Percentiles rank a stretch among this genome's conserved stretches.
phyloP scores from a whole-genome alignment of 2,888 invertebrate species.

The Trachelus troglodyta region DNA sequence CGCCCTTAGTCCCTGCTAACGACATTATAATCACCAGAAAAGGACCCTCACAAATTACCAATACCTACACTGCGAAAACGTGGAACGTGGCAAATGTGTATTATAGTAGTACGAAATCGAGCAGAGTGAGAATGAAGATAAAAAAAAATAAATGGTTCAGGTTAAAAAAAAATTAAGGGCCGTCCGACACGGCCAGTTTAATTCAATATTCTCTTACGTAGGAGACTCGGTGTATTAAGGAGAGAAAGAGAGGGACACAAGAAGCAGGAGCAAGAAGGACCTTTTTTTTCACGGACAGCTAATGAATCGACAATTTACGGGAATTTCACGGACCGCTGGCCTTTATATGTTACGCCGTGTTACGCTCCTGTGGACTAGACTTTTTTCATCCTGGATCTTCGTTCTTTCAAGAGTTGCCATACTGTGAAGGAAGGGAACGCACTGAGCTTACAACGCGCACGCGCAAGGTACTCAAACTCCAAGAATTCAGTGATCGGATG shows the following conservation, averaged over 20 bases:
- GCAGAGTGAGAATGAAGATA: neutral
- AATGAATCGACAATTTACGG: constrained; percentile 14
- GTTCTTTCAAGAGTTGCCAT: neutral
- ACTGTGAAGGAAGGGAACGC: neutral
- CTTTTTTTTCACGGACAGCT: constrained; percentile 4
- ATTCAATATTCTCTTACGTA: constrained; percentile 43
- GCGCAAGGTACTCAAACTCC: neutral
- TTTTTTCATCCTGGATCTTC: neutral
- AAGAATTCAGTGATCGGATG: neutral
- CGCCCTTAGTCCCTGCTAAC: constrained; percentile 23
- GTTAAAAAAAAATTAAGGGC: neutral
- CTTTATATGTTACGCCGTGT: neutral
- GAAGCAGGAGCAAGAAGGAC: neutral
- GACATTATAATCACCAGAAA: constrained; percentile 38
- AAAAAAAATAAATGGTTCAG: neutral
- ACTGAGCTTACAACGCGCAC: neutral
- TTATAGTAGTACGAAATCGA: neutral
- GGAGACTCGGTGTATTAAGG: neutral
- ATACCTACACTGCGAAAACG: neutral
- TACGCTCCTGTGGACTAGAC: constrained; percentile 1
- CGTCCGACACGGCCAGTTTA: constrained; percentile 47
- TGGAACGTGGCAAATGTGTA: neutral
- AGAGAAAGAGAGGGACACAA: constrained; percentile 4
- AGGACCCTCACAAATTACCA: constrained; percentile 6
- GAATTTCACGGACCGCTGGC: constrained; percentile 9